Base-by-base conservation (phyloP, 2,888 invertebrate species). In the Campaea margaritaria region DNA sequence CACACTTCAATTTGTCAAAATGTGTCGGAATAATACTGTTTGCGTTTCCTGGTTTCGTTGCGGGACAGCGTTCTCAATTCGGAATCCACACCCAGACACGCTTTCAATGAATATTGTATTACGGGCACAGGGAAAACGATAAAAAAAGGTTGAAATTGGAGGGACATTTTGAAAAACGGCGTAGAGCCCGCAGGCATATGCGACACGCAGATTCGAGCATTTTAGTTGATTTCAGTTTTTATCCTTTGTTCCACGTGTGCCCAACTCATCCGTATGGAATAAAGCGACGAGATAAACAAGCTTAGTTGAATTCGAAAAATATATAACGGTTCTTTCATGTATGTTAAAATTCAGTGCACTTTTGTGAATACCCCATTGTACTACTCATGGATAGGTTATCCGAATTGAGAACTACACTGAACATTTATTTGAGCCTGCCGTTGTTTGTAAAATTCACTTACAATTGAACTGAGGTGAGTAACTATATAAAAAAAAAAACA, bases 1-100 rank as follows among this genome's bases (percentile, higher is more conserved):
- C 82, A 85, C 78, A 82, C 82, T 79, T 83, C 84, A 83, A 85
- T 88, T 87, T 86, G 84, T 84, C 84, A 85, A 86, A 87, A 86
- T 86, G 74, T 81, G 82, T 80, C 81, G 76, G 77, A 73, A 77
- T 82, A 78, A 79, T 78, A 79, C 74, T 79, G 73, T 83, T 82
- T 77, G 76, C 74, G 67, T 74, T 78, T 73, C 71, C 71, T 69
- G 70, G 68, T 76, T 72, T 65, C 67, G 70, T 58, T 69, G 65
- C 57, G 68, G 69, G 65, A 53, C 65, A 63, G 53, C 10, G 62
- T 65, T 70, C 64, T 72, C 64, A 69, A 67, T 76, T 72, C 66
- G 50, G 65, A 70, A 78, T 76, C 75, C 63, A 74, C 69, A 76
- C 70, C 75, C 77, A 78, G 81, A 82, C 78, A 76, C 66, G 78